These are phyloP conservation scores for Hapalemur alaotrensis DNA, from an alignment of 2,797 vertebrate species.

Conservation along the genomic window DNA sequence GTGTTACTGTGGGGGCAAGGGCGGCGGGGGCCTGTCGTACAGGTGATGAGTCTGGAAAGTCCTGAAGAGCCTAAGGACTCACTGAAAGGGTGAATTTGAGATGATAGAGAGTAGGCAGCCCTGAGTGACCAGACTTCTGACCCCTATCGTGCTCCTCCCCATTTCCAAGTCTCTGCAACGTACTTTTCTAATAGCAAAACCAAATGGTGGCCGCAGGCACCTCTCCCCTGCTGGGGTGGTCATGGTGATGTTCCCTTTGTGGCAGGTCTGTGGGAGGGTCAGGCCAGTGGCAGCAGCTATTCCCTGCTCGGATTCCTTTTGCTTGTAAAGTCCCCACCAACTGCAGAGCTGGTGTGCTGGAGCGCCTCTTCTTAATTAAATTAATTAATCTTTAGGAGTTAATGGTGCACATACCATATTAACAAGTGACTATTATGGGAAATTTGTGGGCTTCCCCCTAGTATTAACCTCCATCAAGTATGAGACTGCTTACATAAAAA, in stretches of 20 bases:
- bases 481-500: neutral
- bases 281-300: neutral
- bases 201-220: neutral
- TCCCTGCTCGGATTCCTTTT: neutral
- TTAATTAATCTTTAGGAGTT: constrained; percentile 6
- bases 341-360: neutral
- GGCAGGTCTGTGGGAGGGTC: neutral
- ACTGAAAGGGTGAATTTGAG: neutral
- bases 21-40: no score
- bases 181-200: neutral
- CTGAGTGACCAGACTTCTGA: neutral
- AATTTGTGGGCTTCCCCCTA: neutral
- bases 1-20: neutral
- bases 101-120: neutral
- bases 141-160: neutral
- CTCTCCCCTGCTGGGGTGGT: neutral
- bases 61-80: neutral
- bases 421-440: neutral
- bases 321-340: neutral
- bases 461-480: neutral
- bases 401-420: neutral
- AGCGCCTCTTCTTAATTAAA: neutral
- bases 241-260: neutral
- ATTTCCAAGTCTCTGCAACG: neutral
- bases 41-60: neutral